Percentiles rank a stretch among this genome's conserved stretches.
Conservation (phyloP, 2,797 vertebrate species). For the Peromyscus attwateri region DNA sequence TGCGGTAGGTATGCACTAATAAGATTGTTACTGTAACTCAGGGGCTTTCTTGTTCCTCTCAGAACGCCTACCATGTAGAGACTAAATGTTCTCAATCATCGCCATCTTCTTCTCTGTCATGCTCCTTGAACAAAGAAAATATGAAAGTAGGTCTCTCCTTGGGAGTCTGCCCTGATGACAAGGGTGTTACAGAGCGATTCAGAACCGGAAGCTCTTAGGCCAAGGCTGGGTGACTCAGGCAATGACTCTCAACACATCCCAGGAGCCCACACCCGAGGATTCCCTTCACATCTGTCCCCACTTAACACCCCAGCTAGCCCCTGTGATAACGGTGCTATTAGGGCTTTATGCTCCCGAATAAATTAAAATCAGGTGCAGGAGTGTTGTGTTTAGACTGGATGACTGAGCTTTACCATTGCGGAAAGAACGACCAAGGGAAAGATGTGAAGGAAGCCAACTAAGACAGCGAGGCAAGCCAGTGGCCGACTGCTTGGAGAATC, state of each 20-base stretch:
- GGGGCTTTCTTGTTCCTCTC: not conserved
- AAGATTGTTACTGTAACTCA: not conserved
- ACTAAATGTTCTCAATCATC: not conserved
- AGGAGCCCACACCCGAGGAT: constrained; percentile 4
- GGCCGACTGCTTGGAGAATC: constrained; percentile 9
- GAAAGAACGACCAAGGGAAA: constrained; percentile 32
- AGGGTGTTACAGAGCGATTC: not conserved
- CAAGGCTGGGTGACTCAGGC: not conserved
- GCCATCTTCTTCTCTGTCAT: constrained; percentile 20
- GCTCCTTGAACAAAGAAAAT: constrained; percentile 32
- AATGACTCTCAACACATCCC: not conserved
- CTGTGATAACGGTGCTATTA: not conserved
- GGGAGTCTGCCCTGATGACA: not conserved
- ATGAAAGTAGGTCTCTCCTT: not conserved
- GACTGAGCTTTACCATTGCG: not conserved
- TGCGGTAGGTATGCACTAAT: too few species aligned
- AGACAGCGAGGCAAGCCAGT: constrained; percentile 26
- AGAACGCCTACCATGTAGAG: not conserved
- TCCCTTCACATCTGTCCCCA: not conserved
- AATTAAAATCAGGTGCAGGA: constrained; percentile 55
- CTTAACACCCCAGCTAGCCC: constrained; percentile 11
- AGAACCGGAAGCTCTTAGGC: not conserved
- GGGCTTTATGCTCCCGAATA: constrained; percentile 13
- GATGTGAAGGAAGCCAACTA: constrained; percentile 27
- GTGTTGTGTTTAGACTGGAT: not conserved